Conservation (phyloP, 2,113 vertebrate species). For the Promerops cafer region DNA sequence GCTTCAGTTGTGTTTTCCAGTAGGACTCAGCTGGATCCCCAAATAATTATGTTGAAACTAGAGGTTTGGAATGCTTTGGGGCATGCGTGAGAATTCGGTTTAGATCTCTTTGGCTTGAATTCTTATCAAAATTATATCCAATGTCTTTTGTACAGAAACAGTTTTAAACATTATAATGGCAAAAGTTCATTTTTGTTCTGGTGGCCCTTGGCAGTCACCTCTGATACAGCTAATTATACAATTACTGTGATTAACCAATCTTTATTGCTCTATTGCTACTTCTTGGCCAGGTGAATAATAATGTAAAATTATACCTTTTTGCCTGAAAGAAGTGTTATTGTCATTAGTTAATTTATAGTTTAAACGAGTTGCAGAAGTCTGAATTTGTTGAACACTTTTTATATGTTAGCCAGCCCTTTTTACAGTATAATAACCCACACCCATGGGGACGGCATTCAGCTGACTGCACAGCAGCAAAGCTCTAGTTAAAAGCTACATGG, state of each 20-base stretch:
- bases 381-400: not conserved
- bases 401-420: not conserved
- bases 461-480: not conserved
- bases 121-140: not conserved
- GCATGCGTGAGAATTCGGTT: not conserved
- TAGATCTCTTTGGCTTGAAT: not conserved
- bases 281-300: not conserved
- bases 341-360: not conserved
- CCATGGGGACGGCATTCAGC: rapidly evolving
- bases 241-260: not conserved
- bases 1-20: not conserved
- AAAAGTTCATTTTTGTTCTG: not conserved
- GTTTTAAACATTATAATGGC: not conserved
- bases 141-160: not conserved
- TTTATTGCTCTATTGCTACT: not conserved
- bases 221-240: not conserved
- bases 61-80: not conserved
- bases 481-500: not conserved
- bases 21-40: not conserved
- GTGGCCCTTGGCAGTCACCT: not conserved
- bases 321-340: not conserved
- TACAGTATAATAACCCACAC: not conserved
- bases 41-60: not conserved
- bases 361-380: not conserved
- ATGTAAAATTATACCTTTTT: not conserved